These are phyloP conservation scores for Pipistrellus kuhlii DNA, from an alignment of 2,797 vertebrate genomes.

Conservation along the genomic window DNA sequence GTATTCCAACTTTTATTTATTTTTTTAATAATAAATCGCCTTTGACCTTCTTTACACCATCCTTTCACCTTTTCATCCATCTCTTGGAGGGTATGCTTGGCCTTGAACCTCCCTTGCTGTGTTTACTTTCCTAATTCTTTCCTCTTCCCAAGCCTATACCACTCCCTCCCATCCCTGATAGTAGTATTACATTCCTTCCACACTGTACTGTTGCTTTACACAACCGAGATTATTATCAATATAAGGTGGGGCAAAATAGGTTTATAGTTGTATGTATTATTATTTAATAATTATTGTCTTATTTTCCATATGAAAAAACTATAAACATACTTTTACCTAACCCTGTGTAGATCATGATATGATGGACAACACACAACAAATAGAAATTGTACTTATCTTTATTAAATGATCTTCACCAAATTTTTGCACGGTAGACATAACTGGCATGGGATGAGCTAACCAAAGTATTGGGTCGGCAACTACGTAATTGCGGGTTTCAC, in stretches of 20 bases:
- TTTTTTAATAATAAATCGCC: background rate
- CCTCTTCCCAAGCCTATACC: background rate
- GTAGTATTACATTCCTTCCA: background rate
- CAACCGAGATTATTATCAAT: background rate
- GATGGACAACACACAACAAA: background rate
- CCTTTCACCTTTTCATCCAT: background rate
- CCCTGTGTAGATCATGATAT: background rate
- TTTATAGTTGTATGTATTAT: background rate
- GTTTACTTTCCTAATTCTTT: constrained; percentile 26
- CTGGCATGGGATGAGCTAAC: background rate
- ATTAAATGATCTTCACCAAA: background rate
- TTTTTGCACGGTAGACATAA: background rate
- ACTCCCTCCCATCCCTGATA: background rate
- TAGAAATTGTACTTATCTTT: background rate
- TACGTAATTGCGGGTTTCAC: too few relatives aligned
- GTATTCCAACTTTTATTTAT: background rate
- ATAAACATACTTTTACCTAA: background rate
- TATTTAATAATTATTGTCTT: background rate
- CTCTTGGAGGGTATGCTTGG: background rate
- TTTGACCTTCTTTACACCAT: background rate
- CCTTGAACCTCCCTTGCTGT: background rate
- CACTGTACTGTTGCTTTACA: background rate
- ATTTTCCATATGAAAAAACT: background rate
- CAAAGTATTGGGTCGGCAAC: too few relatives aligned
- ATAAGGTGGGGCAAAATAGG: background rate